phyloP scores from a whole-genome alignment of 2,888 invertebrate genomes.

The Caenorhabditis imperialis region DNA sequence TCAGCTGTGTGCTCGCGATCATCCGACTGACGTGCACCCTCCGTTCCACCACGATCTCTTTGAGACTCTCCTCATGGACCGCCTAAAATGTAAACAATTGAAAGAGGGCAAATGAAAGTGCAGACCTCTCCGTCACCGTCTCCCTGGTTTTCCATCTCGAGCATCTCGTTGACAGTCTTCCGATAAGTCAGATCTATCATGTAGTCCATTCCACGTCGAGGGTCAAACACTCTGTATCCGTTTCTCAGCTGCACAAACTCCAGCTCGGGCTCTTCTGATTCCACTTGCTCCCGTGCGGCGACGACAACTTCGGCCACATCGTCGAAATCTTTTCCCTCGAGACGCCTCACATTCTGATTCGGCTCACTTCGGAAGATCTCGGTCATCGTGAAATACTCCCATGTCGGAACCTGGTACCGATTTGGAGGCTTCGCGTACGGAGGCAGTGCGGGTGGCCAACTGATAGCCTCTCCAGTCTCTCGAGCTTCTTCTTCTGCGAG shows the following conservation, averaged over 20 bases:
- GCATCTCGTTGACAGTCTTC: slow-evolving; percentile 41
- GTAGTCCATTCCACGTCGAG: slow-evolving; percentile 89
- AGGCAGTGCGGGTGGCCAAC: slow-evolving; percentile 87
- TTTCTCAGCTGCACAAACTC: slow-evolving; percentile 73
- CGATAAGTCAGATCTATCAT: slow-evolving; percentile 82
- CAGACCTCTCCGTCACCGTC: slow-evolving; percentile 43
- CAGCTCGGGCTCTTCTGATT: slow-evolving; percentile 59
- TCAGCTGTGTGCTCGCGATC: slow-evolving; percentile 89
- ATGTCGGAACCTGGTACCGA: slow-evolving; percentile 84
- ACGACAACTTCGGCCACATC: slow-evolving; percentile 83
- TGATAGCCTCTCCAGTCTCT: slow-evolving; percentile 79
- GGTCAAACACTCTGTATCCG: slow-evolving; percentile 83
- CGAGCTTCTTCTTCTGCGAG: slow-evolving; percentile 78
- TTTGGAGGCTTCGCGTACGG: slow-evolving; percentile 84
- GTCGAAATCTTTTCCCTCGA: slow-evolving; percentile 79
- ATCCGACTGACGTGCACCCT: slow-evolving; percentile 88
- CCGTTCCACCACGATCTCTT: slow-evolving; percentile 55
- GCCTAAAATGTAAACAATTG: slow-evolving; percentile 22
- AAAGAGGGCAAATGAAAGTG: no score
- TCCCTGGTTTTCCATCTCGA: slow-evolving; percentile 13
- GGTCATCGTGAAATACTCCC: slow-evolving; percentile 89
- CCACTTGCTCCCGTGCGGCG: slow-evolving; percentile 57
- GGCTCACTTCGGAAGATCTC: slow-evolving; percentile 89
- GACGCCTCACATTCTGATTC: slow-evolving; percentile 84
- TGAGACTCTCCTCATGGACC: slow-evolving; percentile 41